Percentiles rank a stretch among this genome's conserved stretches.
Conservation (phyloP, 2,113 vertebrate genomes). For the Hiodon tergisus region DNA sequence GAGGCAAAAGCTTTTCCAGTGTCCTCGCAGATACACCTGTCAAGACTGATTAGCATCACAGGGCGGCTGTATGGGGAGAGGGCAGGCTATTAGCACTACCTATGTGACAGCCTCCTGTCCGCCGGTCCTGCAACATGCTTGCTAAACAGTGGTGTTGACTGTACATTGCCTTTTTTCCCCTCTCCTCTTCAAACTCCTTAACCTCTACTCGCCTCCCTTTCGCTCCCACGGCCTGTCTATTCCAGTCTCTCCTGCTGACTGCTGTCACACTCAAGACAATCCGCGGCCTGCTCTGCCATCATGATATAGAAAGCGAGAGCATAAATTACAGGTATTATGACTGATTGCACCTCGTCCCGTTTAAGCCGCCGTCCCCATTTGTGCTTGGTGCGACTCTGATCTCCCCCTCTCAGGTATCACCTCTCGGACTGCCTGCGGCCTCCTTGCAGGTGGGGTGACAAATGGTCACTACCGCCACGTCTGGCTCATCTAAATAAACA, state of each 20-base stretch:
- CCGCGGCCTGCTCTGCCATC: background rate
- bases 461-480: too few species aligned
- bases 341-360: background rate
- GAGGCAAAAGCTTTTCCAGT: slow-evolving; percentile 36
- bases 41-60: slow-evolving; percentile 42
- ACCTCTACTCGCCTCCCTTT: background rate
- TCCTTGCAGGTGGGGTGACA: too few species aligned
- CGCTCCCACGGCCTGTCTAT: background rate
- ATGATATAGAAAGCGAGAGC: background rate
- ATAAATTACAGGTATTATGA: background rate
- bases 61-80: slow-evolving; percentile 16
- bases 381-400: too few species aligned
- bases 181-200: background rate
- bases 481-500: too few species aligned
- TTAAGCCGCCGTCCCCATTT: background rate
- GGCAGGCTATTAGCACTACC: slow-evolving; percentile 20
- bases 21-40: slow-evolving; percentile 48
- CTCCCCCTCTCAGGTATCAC: too few species aligned
- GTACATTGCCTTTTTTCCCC: background rate
- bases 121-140: background rate
- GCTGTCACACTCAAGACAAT: background rate
- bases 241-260: background rate
- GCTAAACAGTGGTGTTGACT: slow-evolving; percentile 5
- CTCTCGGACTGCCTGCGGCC: too few species aligned
- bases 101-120: slow-evolving; percentile 22